Conservation (phyloP, 2,797 vertebrate genomes). For the Neosalanx taihuensis region DNA sequence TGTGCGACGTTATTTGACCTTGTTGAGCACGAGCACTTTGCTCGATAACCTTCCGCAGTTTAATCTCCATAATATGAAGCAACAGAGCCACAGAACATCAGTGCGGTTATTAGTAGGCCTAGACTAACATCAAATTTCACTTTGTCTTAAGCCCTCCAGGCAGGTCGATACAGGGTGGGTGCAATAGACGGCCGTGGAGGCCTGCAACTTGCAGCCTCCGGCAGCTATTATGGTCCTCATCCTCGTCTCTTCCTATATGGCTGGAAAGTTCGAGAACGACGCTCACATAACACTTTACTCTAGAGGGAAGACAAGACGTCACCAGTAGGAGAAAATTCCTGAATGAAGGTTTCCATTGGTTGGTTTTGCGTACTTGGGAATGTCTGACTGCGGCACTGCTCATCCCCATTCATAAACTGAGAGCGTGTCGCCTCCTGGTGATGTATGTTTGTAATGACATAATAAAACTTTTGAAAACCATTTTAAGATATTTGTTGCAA, state of each 20-base stretch:
- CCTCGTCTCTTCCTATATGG: too few relatives aligned
- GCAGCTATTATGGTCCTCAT: background rate
- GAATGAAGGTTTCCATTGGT: background rate
- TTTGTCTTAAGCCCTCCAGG: too few relatives aligned
- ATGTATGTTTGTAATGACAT: conserved; percentile 9
- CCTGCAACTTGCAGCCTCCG: background rate
- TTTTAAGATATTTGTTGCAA: background rate
- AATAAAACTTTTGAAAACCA: background rate
- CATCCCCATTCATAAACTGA: conserved; percentile 8
- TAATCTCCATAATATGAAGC: background rate
- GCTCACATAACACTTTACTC: background rate
- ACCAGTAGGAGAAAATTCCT: background rate
- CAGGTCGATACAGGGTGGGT: background rate
- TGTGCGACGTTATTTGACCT: background rate
- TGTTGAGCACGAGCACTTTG: background rate
- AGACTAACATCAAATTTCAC: background rate
- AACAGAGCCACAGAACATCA: background rate
- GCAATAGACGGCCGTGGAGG: background rate
- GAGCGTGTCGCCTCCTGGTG: conserved; percentile 23
- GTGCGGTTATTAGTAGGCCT: background rate
- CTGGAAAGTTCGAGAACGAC: background rate
- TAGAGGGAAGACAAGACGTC: background rate
- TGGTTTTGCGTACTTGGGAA: background rate
- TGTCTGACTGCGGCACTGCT: background rate
- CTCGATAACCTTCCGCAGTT: background rate